phyloP scores from a whole-genome alignment of 2,888 invertebrate species.

The Labia minor region DNA sequence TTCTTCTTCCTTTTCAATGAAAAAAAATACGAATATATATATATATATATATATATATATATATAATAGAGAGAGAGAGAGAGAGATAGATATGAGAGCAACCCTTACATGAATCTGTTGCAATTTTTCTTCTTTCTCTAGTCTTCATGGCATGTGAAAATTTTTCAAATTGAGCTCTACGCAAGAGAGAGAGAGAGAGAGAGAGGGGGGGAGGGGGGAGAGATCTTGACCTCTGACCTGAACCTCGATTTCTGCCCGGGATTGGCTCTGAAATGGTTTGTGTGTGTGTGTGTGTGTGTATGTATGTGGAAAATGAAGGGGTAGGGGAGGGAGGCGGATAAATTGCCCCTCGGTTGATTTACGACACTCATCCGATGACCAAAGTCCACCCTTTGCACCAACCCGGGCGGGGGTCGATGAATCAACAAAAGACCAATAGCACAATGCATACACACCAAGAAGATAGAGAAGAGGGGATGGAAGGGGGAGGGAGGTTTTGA shows the following conservation, averaged over 20 bases:
- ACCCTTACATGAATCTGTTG: not conserved
- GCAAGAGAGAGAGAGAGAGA: not conserved
- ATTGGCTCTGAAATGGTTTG: not conserved
- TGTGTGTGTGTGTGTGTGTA: not conserved
- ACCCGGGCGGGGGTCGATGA: not conserved
- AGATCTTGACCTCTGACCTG: not conserved
- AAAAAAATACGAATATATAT: no score
- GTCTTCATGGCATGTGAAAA: not conserved
- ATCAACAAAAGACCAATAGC: not conserved
- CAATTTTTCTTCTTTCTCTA: not conserved
- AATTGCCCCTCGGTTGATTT: constrained; percentile 13
- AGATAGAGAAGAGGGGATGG: not conserved
- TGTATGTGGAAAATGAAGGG: no score
- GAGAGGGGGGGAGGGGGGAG: not conserved
- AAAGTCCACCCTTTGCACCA: not conserved
- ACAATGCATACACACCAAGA: not conserved
- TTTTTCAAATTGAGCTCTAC: not conserved
- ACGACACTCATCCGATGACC: constrained; percentile 8
- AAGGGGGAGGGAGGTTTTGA: no score
- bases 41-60: no score
- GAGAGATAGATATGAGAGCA: no score
- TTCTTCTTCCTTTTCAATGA: no score
- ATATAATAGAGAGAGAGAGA: no score
- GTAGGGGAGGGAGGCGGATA: not conserved
- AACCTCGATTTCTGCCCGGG: constrained; percentile 1